phyloP scores from a whole-genome alignment of 2,888 invertebrate species.

The Tetragonula carbonaria region DNA sequence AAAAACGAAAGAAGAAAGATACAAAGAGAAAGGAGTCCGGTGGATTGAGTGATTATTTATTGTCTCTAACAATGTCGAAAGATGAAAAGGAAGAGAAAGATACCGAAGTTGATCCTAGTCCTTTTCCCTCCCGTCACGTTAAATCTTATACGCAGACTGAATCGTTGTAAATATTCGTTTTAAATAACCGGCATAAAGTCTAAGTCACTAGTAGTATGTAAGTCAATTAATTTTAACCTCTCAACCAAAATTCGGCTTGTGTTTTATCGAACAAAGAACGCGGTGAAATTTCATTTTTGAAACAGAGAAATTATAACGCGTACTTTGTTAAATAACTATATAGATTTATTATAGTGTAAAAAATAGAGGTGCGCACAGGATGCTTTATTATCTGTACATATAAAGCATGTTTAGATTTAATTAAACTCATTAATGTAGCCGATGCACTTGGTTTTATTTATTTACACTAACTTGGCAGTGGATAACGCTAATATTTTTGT shows the following conservation, averaged over 20 bases:
- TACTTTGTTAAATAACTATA: constrained; percentile 34
- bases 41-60: constrained; percentile 77
- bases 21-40: constrained; percentile 54
- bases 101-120: constrained; percentile 45
- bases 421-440: constrained; percentile 76
- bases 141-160: constrained; percentile 69
- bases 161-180: constrained; percentile 69
- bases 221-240: constrained; percentile 23
- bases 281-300: background rate
- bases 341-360: constrained; percentile 58
- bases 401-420: constrained; percentile 76
- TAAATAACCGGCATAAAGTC: constrained; percentile 34
- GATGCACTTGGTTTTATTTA: constrained; percentile 78
- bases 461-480: constrained; percentile 71
- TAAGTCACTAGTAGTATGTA: constrained; percentile 63
- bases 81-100: constrained; percentile 47
- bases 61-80: constrained; percentile 70
- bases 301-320: background rate
- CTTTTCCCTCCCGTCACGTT: constrained; percentile 33
- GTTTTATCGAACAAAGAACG: constrained; percentile 10
- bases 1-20: constrained; percentile 23
- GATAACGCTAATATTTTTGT: constrained; percentile 44
- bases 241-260: background rate
- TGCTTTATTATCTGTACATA: constrained; percentile 74
- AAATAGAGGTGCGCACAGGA: constrained; percentile 59